Evolutionary conservation across 2,888 invertebrate genomes (phyloP).

Genomic region (Micropterix aruncella): DNA sequence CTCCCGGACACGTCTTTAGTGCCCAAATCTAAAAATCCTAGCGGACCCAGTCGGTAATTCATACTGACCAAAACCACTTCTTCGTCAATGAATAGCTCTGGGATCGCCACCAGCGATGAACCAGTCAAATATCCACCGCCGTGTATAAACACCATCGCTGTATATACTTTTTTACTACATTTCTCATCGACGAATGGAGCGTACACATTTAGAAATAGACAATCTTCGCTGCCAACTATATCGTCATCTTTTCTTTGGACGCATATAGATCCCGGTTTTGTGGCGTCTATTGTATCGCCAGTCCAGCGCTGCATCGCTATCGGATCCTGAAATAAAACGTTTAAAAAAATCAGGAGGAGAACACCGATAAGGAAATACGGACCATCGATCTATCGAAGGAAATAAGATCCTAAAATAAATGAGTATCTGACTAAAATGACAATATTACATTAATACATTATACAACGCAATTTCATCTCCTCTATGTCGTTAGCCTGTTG

Average conservation of each 20-base stretch:
- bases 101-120: slow-evolving; percentile 17
- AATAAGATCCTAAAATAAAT: too few relatives aligned
- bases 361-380: too few relatives aligned
- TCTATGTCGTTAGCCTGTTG: too few relatives aligned
- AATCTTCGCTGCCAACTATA: slow-evolving; percentile 7
- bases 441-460: too few relatives aligned
- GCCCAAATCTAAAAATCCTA: background rate
- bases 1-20: slow-evolving; percentile 14
- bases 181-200: slow-evolving; percentile 15
- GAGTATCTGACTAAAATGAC: too few relatives aligned
- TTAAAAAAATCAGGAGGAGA: too few relatives aligned
- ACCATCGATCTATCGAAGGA: too few relatives aligned
- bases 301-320: background rate
- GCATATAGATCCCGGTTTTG: background rate
- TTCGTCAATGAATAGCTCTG: slow-evolving; percentile 24
- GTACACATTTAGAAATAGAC: slow-evolving; percentile 8
- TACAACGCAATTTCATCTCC: too few relatives aligned
- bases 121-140: slow-evolving; percentile 24
- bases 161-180: too few relatives aligned
- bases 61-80: slow-evolving; percentile 10
- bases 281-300: background rate
- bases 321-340: too few relatives aligned
- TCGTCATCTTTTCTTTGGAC: background rate
- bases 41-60: background rate
- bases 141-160: slow-evolving; percentile 25